Evolutionary conservation across 2,888 invertebrate genomes (phyloP).

Genomic region (Brachynemurus nebulosus): DNA sequence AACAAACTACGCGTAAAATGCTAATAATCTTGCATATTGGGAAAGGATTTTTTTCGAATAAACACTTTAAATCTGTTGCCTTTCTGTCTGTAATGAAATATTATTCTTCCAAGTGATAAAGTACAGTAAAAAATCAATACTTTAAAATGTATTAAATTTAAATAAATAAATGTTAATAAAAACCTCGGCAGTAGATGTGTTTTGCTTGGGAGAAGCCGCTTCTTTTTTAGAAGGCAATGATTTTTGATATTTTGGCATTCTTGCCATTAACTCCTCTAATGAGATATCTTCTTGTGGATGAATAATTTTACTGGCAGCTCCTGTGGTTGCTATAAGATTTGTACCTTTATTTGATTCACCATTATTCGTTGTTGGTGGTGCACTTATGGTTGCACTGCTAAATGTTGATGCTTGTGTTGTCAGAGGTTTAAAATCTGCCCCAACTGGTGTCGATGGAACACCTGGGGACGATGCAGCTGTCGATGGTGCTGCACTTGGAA

Average conservation of each 20-base stretch:
- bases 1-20: background rate
- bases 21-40: no score
- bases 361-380: constrained; percentile 46
- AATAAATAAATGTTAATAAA: no score
- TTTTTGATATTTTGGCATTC: constrained; percentile 50
- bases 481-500: constrained; percentile 60
- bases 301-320: constrained; percentile 77
- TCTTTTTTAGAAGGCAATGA: constrained; percentile 28
- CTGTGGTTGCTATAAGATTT: constrained; percentile 57
- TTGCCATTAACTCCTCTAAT: constrained; percentile 67
- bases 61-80: no score
- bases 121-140: no score
- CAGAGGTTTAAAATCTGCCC: constrained; percentile 45
- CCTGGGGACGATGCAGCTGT: constrained; percentile 37
- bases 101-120: no score
- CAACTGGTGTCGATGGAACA: constrained; percentile 37
- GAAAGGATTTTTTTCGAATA: no score
- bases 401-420: constrained; percentile 30
- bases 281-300: constrained; percentile 92
- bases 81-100: no score
- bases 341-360: constrained; percentile 27
- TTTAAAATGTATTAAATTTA: no score
- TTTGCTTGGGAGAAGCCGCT: constrained; percentile 24
- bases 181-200: constrained; percentile 18
- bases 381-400: constrained; percentile 64